Conservation (phyloP, 2,113 vertebrate genomes). For the Pedetes capensis region DNA sequence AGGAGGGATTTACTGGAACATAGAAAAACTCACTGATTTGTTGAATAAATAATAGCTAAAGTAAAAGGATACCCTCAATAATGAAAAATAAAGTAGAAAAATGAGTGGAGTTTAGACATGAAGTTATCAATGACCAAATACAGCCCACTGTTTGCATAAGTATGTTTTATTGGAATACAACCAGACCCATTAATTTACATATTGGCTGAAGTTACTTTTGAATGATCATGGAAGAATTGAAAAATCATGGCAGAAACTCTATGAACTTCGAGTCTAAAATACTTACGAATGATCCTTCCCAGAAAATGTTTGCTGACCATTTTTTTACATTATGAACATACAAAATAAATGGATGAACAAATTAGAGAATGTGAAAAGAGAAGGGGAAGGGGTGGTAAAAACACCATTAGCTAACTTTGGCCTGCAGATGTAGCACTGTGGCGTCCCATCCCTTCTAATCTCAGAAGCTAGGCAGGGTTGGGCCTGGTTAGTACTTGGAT, state of each 20-base stretch:
- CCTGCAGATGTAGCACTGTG: too few relatives aligned
- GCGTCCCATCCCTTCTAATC: too few relatives aligned
- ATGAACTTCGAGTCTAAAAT: neutral
- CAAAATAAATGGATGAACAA: neutral
- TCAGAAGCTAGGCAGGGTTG: too few relatives aligned
- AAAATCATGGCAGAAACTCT: neutral
- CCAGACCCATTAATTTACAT: neutral
- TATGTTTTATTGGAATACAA: neutral
- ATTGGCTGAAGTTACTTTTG: neutral
- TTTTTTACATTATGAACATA: neutral
- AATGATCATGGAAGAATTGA: neutral
- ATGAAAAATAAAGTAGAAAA: neutral
- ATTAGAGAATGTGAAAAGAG: neutral
- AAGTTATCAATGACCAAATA: neutral
- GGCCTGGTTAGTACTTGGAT: too few relatives aligned
- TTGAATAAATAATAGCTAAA: neutral
- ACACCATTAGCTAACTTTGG: neutral
- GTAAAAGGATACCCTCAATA: neutral
- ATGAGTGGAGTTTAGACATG: neutral
- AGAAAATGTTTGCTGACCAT: too few relatives aligned
- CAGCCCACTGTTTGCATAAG: neutral
- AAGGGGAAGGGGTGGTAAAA: neutral
- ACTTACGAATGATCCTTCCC: too few relatives aligned
- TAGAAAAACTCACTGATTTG: neutral
- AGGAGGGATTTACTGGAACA: too few relatives aligned